Base-by-base conservation (phyloP, 2,797 vertebrate species). In the Remorina albescens region DNA sequence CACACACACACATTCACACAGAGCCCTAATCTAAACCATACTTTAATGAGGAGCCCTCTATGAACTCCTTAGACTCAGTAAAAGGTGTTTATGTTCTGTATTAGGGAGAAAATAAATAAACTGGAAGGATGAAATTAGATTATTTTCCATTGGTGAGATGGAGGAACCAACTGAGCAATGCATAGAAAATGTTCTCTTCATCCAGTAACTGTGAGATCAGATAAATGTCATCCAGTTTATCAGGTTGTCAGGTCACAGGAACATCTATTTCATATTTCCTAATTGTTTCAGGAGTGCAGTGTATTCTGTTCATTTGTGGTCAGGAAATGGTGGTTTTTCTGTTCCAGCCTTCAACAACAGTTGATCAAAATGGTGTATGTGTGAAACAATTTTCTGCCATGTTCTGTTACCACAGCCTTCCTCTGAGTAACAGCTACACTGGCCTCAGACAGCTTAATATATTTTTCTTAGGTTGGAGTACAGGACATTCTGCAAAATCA, bases 1-100 rank as follows among this genome's bases (percentile, higher is more conserved):
- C 25, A 60, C 41, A 1, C 58, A 34, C 71, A 54, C 53, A 59
- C 70, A 71, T n/a, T n/a, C 87, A 82, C 71, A 62, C 66, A 15
- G 68, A 1, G 37, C 77, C 73, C 67, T 86, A 84, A 90, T 88
- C 81, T 80, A 81, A 88, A 87, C 76, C 89, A 88, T 78, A 78
- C 81, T 87, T 87, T 88, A 86, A 87, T 83, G 72, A 86, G 81
- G 63, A 85, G 74, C 67, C 78, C 74, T 84, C 81, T 73, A 56
- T 89, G 85, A 89, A 89, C 85, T 91, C 86, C 76, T 56, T n/a
- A 69, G 73, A 78, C 75, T 74, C 74, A 85, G 86, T 89, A 88
- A 86, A 91, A 91, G 86, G 91, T 89, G 89, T 91, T 93, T 85
- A 91, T 88, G 84, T 57, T 84, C 80, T 79, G 81, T 82, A 78